phyloP scores from a whole-genome alignment of 2,797 vertebrate genomes.

The Synaphobranchus kaupii region DNA sequence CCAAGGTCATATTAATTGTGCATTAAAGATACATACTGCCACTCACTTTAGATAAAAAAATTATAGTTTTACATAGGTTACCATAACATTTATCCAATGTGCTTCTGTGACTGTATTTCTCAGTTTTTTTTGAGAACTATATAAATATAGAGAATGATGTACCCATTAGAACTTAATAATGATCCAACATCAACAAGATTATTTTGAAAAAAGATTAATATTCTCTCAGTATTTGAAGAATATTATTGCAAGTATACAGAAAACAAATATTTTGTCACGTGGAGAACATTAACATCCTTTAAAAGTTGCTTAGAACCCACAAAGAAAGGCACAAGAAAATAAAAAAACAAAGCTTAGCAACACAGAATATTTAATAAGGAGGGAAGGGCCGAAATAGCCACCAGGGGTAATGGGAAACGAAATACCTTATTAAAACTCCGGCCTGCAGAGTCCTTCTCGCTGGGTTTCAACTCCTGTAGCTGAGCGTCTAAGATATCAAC shows the following conservation, averaged over 20 bases:
- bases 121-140: conserved; percentile 16
- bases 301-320: conserved; percentile 3
- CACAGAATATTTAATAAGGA: conserved; percentile 21
- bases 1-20: background rate
- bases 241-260: background rate
- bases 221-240: background rate
- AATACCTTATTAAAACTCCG: conserved; percentile 87
- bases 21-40: background rate
- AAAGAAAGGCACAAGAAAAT: conserved; percentile 22
- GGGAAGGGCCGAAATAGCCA: conserved; percentile 24
- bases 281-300: background rate
- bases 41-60: background rate
- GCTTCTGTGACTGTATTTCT: background rate
- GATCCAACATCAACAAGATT: background rate
- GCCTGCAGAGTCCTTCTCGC: conserved; percentile 84
- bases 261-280: conserved; percentile 10
- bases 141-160: background rate
- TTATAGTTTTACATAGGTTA: background rate
- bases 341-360: background rate
- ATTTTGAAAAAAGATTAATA: background rate
- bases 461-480: conserved; percentile 82
- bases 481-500: conserved; percentile 87
- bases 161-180: background rate
- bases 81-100: background rate
- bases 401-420: conserved; percentile 19